phyloP scores from a whole-genome alignment of 1,140 invertebrate species.

The Nilaparvata lugens region DNA sequence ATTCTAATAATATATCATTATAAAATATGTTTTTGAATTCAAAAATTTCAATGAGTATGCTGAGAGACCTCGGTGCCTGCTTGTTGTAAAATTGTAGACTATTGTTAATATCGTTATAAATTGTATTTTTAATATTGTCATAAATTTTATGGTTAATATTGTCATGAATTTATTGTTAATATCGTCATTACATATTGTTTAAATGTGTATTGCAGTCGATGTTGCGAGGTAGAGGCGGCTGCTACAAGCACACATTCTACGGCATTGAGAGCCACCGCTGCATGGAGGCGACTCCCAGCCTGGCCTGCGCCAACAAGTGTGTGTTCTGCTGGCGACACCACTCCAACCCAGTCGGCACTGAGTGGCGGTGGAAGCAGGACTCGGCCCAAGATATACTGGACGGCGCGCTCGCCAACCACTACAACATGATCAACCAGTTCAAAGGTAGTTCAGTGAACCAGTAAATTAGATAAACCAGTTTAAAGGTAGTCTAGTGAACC shows the following conservation, averaged over 20 bases:
- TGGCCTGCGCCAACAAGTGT: slow-evolving; percentile 60
- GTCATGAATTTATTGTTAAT: no score
- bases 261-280: slow-evolving; percentile 55
- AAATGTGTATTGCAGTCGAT: slow-evolving; percentile 41
- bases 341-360: slow-evolving; percentile 59
- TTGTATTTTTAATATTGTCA: no score
- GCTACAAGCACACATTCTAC: slow-evolving; percentile 60
- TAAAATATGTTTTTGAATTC: no score
- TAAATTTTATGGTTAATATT: no score
- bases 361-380: slow-evolving; percentile 59
- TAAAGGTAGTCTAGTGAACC: no score
- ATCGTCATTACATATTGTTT: no score
- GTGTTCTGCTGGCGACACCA: slow-evolving; percentile 61
- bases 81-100: no score
- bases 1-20: no score
- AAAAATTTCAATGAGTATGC: no score
- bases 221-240: slow-evolving; percentile 52
- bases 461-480: no score
- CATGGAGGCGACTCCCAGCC: slow-evolving; percentile 54
- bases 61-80: no score
- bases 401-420: slow-evolving; percentile 45
- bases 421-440: slow-evolving; percentile 51
- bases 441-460: slow-evolving; percentile 36
- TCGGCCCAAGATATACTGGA: slow-evolving; percentile 44
- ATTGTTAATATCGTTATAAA: no score